Base-by-base conservation (phyloP, 2,113 vertebrate genomes). In the Polyodon spathula region DNA sequence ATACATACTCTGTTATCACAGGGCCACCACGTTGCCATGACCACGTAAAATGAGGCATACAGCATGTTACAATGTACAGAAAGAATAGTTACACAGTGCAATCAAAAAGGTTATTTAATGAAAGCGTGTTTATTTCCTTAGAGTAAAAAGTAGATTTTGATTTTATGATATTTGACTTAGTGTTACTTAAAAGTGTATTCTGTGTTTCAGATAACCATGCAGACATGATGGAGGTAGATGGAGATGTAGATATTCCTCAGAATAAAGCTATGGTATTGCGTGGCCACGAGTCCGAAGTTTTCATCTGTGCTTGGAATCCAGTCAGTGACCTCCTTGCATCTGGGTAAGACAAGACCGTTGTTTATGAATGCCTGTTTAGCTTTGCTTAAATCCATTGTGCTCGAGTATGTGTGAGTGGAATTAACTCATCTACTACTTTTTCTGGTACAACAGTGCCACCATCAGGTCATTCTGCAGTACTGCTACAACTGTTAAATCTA, bases 301-400 rank as follows among this genome's bases (percentile, higher is more conserved):
- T 98, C 80, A 98, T 98, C 79, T 98, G 95, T 81, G 94, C 95
- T 81, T 98, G 95, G 95, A 98, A 98, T 79, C 95, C 95, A 2
- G 90, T 97, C 67, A 96, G 93, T 54, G 95, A 98, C 72, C 90
- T 98, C 66, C 67, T 98, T 70, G 95, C 95, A 54, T 98, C 94
- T 11, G 95, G 95, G 95, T 98, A 65, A 5, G 93, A 84, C 61
- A 27, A 27, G 27, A 27, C 3, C 1, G 3, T 27, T 27, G 27
- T 27, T 1, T 27, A 27, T 27, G 27, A 27, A 27, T 27, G 27
- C 27, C 1, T 27, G 27, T 27, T 27, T 27, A 27, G 27, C 27
- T 27, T 27, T 27, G 27, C 27, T 3, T 27, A 27, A 27, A 27
- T 27, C 27, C 27, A 27, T 27, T 27, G 27, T 27, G 27, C 27